phyloP scores from a whole-genome alignment of 2,888 invertebrate genomes.

The Palloptera scutellata region DNA sequence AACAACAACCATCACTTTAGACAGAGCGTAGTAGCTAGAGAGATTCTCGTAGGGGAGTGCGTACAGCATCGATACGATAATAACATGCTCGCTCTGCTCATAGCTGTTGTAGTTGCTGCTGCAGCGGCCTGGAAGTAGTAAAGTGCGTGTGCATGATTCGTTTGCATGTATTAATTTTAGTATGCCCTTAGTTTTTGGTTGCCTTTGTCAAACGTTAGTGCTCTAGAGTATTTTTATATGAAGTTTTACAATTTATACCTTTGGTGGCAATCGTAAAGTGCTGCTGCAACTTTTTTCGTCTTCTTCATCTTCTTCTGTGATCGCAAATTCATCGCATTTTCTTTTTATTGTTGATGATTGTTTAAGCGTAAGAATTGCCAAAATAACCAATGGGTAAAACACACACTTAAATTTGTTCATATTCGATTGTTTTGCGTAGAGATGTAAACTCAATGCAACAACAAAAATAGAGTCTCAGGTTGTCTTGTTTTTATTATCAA shows the following conservation, averaged over 20 bases:
- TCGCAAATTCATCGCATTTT: slow-evolving; percentile 21
- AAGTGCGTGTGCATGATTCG: background rate
- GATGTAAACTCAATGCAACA: too few species aligned
- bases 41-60: too few species aligned
- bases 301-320: background rate
- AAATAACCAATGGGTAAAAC: slow-evolving; percentile 2
- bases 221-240: slow-evolving; percentile 33
- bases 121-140: too few species aligned
- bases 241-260: slow-evolving; percentile 34
- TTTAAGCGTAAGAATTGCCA: background rate
- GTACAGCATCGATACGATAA: background rate
- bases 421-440: too few species aligned
- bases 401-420: slow-evolving; percentile 10
- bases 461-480: too few species aligned
- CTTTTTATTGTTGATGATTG: slow-evolving; percentile 14
- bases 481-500: too few species aligned
- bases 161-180: background rate
- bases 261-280: slow-evolving; percentile 20
- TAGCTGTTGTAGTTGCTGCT: background rate
- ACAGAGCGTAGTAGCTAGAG: too few species aligned
- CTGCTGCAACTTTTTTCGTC: background rate
- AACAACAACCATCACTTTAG: too few species aligned
- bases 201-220: slow-evolving; percentile 37
- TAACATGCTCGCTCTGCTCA: background rate
- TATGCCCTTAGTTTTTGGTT: background rate